Conservation (phyloP, 1,140 invertebrate genomes). For the Nautilus pompilius region DNA sequence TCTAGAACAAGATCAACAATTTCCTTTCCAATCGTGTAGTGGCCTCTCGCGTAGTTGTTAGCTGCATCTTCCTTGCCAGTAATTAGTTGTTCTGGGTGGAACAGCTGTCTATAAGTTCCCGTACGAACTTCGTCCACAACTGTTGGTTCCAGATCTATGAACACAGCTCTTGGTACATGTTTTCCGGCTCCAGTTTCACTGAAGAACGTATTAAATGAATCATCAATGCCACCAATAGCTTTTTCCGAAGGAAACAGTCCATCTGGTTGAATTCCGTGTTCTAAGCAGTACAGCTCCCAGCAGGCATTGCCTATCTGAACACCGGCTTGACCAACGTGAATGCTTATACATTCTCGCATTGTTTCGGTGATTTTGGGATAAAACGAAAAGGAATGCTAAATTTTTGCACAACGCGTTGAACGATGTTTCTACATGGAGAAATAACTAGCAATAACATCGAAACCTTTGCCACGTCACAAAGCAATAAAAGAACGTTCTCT, state of each 20-base stretch:
- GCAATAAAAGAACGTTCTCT: too few relatives aligned
- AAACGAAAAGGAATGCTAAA: too few relatives aligned
- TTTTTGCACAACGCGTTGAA: too few relatives aligned
- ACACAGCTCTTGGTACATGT: constrained; percentile 77
- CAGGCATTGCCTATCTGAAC: constrained; percentile 65
- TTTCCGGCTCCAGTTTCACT: constrained; percentile 69
- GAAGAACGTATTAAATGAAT: constrained; percentile 56
- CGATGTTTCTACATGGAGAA: too few relatives aligned
- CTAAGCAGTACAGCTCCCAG: constrained; percentile 14
- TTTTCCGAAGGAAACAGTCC: constrained; percentile 12
- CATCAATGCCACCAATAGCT: constrained; percentile 58
- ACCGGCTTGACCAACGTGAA: constrained; percentile 83
- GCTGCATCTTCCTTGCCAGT: constrained; percentile 79
- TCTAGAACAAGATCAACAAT: constrained; percentile 78
- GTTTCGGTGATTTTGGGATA: too few relatives aligned
- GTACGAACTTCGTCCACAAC: constrained; percentile 72
- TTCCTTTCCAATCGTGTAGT: constrained; percentile 90
- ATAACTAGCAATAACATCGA: too few relatives aligned
- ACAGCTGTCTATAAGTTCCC: constrained; percentile 63
- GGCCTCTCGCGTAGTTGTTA: constrained; percentile 84
- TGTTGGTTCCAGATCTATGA: constrained; percentile 83
- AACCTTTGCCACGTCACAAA: too few relatives aligned
- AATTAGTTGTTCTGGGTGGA: constrained; percentile 58
- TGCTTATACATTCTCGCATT: constrained; percentile 75
- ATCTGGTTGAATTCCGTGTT: constrained; percentile 12